phyloP scores from a whole-genome alignment of 2,797 vertebrate species.

The Buphagus erythrorhynchus region DNA sequence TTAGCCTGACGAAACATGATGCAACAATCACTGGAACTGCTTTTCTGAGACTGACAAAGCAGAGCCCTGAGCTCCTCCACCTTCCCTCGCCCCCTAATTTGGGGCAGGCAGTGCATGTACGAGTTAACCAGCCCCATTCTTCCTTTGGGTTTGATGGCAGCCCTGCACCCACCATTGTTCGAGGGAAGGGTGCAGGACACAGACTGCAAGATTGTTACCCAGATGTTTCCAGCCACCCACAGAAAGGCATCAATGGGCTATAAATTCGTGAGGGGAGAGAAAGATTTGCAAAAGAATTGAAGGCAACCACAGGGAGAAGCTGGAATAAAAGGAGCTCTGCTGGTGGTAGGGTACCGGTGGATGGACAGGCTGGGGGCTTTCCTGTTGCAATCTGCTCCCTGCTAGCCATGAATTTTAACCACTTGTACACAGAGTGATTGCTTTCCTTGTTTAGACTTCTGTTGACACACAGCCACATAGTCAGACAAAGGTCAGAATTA shows the following conservation, averaged over 20 bases:
- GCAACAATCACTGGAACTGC: not conserved
- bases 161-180: not conserved
- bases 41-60: not conserved
- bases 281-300: slow-evolving; percentile 75
- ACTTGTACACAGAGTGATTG: not conserved
- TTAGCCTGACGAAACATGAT: not conserved
- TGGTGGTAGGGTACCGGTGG: slow-evolving; percentile 49
- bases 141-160: not conserved
- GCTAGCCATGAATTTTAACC: slow-evolving; percentile 63
- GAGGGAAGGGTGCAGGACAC: not conserved
- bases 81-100: not conserved
- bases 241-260: slow-evolving; percentile 65
- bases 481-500: slow-evolving; percentile 17
- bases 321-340: slow-evolving; percentile 52
- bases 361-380: not conserved
- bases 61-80: not conserved
- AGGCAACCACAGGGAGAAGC: slow-evolving; percentile 12
- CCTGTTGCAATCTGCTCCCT: slow-evolving; percentile 34
- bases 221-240: slow-evolving; percentile 71
- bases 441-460: slow-evolving; percentile 37
- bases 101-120: not conserved
- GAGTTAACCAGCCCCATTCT: slow-evolving; percentile 24
- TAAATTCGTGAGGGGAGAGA: slow-evolving; percentile 61
- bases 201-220: slow-evolving; percentile 32
- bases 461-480: not conserved